Evolutionary conservation across 2,888 invertebrate genomes (phyloP).

Genomic region (Mesodorylaimus sp.): DNA sequence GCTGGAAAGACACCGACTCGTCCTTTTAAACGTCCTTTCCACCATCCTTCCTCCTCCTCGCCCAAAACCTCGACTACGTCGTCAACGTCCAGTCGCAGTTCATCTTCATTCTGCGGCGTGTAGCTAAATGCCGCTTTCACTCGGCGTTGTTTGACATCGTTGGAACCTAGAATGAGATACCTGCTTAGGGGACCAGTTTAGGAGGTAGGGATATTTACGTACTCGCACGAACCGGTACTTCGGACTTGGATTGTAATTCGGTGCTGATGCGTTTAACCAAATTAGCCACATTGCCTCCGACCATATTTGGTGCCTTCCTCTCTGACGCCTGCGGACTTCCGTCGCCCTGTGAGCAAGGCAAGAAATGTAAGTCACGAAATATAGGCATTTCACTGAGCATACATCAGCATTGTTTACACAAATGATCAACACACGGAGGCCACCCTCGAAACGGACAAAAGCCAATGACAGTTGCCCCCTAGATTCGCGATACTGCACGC

Average conservation of each 20-base stretch:
- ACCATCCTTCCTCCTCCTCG: constrained; percentile 73
- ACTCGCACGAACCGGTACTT: not conserved
- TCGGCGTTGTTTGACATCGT: not conserved
- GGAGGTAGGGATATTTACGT: too few relatives aligned
- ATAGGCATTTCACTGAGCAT: too few relatives aligned
- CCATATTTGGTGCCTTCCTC: not conserved
- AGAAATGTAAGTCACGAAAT: not conserved
- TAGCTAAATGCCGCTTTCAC: constrained; percentile 39
- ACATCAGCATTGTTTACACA: too few relatives aligned
- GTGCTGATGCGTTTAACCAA: constrained; percentile 4
- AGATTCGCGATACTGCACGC: too few relatives aligned
- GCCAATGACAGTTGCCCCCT: too few relatives aligned
- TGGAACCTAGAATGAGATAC: not conserved
- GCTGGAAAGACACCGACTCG: constrained; percentile 79
- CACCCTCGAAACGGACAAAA: too few relatives aligned
- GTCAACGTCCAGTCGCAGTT: constrained; percentile 61
- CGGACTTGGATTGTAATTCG: not conserved
- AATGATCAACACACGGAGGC: too few relatives aligned
- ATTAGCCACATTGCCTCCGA: not conserved
- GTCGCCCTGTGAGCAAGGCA: not conserved
- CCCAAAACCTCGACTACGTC: constrained; percentile 71
- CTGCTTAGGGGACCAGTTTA: not conserved
- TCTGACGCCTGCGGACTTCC: not conserved
- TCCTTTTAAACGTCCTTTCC: constrained; percentile 39
- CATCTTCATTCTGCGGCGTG: constrained; percentile 75